Evolutionary conservation across 2,888 invertebrate species (phyloP), one percentile per base, ranked within the genome.

Genomic region (Caenorhabditis plicata): DNA sequence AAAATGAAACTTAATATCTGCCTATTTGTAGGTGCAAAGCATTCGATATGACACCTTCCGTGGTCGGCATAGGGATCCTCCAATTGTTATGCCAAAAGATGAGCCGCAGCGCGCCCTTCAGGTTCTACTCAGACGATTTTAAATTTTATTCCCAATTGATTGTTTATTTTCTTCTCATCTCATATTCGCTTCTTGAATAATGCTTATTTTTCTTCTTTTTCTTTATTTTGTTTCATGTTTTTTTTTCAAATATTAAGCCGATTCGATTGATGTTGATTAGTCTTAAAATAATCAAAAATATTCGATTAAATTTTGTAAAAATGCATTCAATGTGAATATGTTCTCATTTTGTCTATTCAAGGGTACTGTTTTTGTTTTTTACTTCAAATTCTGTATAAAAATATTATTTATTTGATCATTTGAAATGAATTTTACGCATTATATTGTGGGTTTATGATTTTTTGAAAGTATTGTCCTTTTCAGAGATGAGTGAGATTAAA

Each of bases 31-130:
- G 65, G 39, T 68, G 25, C 45, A 46, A 19, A 49, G 55, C 2
- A 60, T 69, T 15, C 51, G 53, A 8, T 69, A 69, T 48, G 47
- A 51, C 32, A 41, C 48, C 9, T 69, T 60, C 60, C 61, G 57
- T 38, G 69, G 69, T 27, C 41, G 45, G 20, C 64, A 64, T 35
- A 51, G 48, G 2, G 35, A 53, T 13, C 69, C 69, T 2, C 69
- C 69, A 20, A 69, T 69, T 17, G 61, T 61, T 19, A 45, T 52
- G 56, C 32, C 38, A 19, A 17, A 33, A 22, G 33, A 46, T 27
- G 50, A 52, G 31, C 26, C 50, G 17, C 53, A 64, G 25, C 40
- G 45, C 20, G 31, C 51, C 32, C 48, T 68, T 11, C 48, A 53
- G 45, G 64, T 64, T 11, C 54, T 62, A 46, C 38, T 68, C 5